A percentile compares a stretch with the other conserved stretches of the same genome.
phyloP scores from a whole-genome alignment of 2,888 invertebrate species.

The Ennomos quercinarius region DNA sequence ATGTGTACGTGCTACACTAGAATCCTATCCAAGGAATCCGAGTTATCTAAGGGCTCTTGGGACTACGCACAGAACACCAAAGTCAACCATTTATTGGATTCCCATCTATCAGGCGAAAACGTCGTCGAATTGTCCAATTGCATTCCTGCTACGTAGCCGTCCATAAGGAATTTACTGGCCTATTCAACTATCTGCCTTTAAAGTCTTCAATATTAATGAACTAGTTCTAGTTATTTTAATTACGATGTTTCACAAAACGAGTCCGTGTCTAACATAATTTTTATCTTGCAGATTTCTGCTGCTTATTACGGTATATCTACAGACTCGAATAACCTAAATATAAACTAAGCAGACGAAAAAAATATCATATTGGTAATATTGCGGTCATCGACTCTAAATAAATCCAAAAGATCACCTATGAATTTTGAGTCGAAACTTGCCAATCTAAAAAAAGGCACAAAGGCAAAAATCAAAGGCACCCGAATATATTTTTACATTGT shows the following conservation, averaged over 20 bases:
- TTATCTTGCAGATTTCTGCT: background rate
- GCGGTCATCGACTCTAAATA: constrained; percentile 19
- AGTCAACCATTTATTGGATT: constrained; percentile 70
- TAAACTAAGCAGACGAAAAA: constrained; percentile 9
- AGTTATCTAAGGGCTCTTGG: constrained; percentile 47
- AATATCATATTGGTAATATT: constrained; percentile 11
- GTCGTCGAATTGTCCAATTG: constrained; percentile 69
- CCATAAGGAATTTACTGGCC: constrained; percentile 58
- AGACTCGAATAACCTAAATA: constrained; percentile 8
- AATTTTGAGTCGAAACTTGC: constrained; percentile 1
- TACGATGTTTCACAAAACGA: constrained; percentile 13
- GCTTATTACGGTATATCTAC: background rate
- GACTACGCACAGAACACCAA: constrained; percentile 45
- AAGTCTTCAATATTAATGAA: constrained; percentile 20
- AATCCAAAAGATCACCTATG: constrained; percentile 2
- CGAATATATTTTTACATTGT: constrained; percentile 5
- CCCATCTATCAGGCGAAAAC: constrained; percentile 66
- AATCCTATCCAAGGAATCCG: constrained; percentile 23
- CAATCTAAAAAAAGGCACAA: too few relatives aligned
- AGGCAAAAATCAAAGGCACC: too few relatives aligned
- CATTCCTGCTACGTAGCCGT: constrained; percentile 61
- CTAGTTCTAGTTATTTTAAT: constrained; percentile 13
- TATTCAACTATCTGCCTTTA: constrained; percentile 28
- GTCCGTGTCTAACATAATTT: background rate
- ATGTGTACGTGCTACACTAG: constrained; percentile 13